Conservation (phyloP, 2,113 vertebrate species). For the Neofelis nebulosa region DNA sequence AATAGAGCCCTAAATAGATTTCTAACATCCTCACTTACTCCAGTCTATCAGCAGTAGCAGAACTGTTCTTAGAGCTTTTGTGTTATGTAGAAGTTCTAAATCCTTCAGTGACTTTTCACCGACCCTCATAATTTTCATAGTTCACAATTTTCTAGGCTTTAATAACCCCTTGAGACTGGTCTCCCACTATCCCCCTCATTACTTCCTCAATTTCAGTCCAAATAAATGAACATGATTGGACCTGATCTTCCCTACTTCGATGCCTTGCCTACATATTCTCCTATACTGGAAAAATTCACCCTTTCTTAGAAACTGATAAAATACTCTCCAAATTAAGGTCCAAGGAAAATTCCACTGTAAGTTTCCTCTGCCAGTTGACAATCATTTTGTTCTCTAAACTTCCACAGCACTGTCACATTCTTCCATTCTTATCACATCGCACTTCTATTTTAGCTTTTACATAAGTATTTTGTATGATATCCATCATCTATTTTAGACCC, state of each 20-base stretch:
- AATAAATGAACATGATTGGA: not conserved
- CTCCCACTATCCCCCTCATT: not conserved
- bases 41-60: not conserved
- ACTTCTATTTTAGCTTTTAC: not conserved
- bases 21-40: not conserved
- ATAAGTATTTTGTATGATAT: not conserved
- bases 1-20: not conserved
- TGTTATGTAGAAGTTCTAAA: not conserved
- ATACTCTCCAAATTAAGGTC: not conserved
- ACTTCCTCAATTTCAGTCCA: not conserved
- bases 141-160: not conserved
- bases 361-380: not conserved
- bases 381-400: not conserved
- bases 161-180: not conserved
- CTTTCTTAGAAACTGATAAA: not conserved
- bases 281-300: not conserved
- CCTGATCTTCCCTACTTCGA: not conserved
- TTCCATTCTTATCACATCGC: not conserved
- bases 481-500: not conserved
- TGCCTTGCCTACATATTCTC: not conserved
- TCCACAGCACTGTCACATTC: not conserved
- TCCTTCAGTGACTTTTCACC: not conserved
- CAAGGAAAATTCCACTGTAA: not conserved
- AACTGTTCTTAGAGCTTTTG: not conserved
- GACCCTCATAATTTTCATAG: not conserved